Base-by-base conservation (phyloP, 2,113 vertebrate species). In the Istiophorus platypterus region DNA sequence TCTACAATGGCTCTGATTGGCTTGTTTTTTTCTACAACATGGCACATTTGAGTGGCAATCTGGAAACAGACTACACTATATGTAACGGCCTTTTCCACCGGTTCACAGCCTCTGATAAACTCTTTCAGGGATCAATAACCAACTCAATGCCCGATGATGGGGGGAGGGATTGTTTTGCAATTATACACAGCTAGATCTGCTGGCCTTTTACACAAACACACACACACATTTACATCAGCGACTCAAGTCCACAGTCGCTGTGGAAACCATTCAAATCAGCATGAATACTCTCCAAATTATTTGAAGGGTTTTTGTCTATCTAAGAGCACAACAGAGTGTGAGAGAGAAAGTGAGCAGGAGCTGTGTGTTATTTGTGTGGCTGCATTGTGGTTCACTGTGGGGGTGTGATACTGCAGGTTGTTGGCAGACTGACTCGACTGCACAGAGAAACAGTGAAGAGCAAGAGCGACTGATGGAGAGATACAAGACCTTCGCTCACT, bases 391-490 rank as follows among this genome's bases (percentile, higher is more conserved):
- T 87, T 90, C 89, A 87, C 71, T 91, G 93, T 93, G 92, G 93
- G 94, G 91, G 92, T 92, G 91, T 93, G 90, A 94, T 85, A 78
- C 68, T 90, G 91, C 85, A 90, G 89, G 82, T 91, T 92, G 88
- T 79, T 89, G 80, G 85, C 88, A 79, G 76, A 80, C 65, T 79
- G 70, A 84, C 77, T 85, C 63, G 29, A 72, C 47, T 54, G 87
- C 64, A 82, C 80, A 84, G 64, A 78, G 51, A 52, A 85, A 68
- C 68, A 61, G 70, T 47, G 64, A 86, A 56, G 66, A 81, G 63
- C 56, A 68, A 70, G 61, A 61, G 62, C 49, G 58, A 56, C 54
- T 24, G 64, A 87, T 54, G 51, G 64, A 79, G 66, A 69, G 45
- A 79, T 54, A 49, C 65, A 74, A 58, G 72, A 51, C 49, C 62